These are phyloP conservation scores for Phyllotreta cruciferae DNA, from an alignment of 2,888 invertebrate genomes.

Conservation along the genomic window DNA sequence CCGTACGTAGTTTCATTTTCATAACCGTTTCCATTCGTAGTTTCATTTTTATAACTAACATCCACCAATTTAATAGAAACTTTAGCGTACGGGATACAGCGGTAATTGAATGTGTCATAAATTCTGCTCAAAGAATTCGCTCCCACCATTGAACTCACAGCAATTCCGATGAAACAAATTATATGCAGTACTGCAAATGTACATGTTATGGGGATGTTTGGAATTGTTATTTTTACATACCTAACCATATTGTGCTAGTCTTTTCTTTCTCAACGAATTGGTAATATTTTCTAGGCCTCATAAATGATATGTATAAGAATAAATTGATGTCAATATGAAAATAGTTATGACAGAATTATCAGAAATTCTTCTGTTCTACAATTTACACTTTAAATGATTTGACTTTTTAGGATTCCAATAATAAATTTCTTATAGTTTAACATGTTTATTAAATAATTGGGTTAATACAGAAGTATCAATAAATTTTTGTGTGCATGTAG, in stretches of 20 bases:
- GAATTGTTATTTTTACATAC: slow-evolving; percentile 12
- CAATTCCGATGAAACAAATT: slow-evolving; percentile 23
- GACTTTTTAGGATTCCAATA: no score
- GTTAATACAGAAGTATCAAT: no score
- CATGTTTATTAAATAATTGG: no score
- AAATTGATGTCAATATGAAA: background rate
- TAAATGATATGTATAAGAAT: background rate
- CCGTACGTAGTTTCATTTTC: no score
- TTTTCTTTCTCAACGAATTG: slow-evolving; percentile 22
- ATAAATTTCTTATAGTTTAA: no score
- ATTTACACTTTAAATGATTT: no score
- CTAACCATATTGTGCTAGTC: slow-evolving; percentile 20
- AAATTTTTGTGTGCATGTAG: no score
- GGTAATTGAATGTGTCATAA: slow-evolving; percentile 33
- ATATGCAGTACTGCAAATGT: slow-evolving; percentile 23
- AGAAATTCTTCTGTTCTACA: no score
- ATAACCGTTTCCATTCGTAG: no score
- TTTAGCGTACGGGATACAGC: slow-evolving; percentile 35
- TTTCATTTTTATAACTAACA: slow-evolving; percentile 13
- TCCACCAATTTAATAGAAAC: slow-evolving; percentile 20
- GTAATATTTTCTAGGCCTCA: slow-evolving; percentile 28
- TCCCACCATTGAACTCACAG: slow-evolving; percentile 8
- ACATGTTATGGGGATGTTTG: background rate
- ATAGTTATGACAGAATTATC: no score
- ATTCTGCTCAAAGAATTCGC: slow-evolving; percentile 44